Conservation (phyloP, 2,113 vertebrate genomes). For the Fukomys damarensis region DNA sequence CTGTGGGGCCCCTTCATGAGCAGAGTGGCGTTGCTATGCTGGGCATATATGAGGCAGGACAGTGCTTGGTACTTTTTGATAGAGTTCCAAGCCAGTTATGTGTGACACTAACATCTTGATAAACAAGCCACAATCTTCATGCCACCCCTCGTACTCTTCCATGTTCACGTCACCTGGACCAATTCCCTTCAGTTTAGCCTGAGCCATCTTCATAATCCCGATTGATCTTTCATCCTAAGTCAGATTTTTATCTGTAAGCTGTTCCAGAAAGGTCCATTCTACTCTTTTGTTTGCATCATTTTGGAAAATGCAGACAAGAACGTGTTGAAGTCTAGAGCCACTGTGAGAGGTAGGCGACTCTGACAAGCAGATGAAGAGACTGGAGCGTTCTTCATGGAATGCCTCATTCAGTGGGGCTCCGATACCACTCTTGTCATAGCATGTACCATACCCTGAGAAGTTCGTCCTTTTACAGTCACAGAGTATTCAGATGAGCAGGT, state of each 20-base stretch:
- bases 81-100: conserved; percentile 95
- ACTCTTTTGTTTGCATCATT: conserved; percentile 93
- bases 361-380: conserved; percentile 92
- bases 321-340: conserved; percentile 93
- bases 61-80: conserved; percentile 96
- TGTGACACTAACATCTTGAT: conserved; percentile 96
- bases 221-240: conserved; percentile 97
- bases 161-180: conserved; percentile 96
- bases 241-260: conserved; percentile 96
- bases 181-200: conserved; percentile 93
- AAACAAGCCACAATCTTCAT: conserved; percentile 96
- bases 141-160: conserved; percentile 97
- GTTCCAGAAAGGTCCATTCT: conserved; percentile 95
- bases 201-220: conserved; percentile 96
- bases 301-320: conserved; percentile 95
- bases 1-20: conserved; percentile 89
- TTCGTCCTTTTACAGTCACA: conserved; percentile 86
- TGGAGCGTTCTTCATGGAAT: conserved; percentile 95
- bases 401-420: conserved; percentile 88
- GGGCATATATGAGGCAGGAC: conserved; percentile 94
- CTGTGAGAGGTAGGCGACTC: conserved; percentile 90
- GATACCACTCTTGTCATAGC: conserved; percentile 78
- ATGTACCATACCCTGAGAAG: conserved; percentile 84
- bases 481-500: conserved; percentile 84
- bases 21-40: conserved; percentile 91